Evolutionary conservation across 2,797 vertebrate genomes (phyloP).

Genomic region (Chromis chromis): DNA sequence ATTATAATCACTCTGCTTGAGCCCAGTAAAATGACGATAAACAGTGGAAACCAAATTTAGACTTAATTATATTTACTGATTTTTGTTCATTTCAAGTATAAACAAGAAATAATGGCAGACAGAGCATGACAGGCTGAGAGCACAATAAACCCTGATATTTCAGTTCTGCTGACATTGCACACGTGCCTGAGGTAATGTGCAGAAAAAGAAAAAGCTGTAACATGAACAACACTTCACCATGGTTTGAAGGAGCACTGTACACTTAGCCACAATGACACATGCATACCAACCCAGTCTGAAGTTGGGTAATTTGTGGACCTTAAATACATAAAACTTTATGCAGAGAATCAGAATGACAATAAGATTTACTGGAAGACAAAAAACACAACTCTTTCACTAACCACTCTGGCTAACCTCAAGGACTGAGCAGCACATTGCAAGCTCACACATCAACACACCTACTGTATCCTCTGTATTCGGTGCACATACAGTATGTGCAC

Average conservation of each 20-base stretch:
- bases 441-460: conserved; percentile 27
- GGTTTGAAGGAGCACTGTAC: neutral
- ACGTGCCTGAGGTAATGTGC: neutral
- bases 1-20: neutral
- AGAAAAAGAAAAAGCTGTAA: conserved; percentile 1
- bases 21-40: conserved; percentile 11
- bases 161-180: neutral
- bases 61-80: conserved; percentile 1
- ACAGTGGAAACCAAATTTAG: neutral
- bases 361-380: conserved; percentile 71
- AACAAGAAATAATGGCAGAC: neutral
- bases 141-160: neutral
- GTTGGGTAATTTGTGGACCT: conserved; percentile 26
- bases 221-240: neutral
- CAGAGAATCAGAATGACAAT: conserved; percentile 55
- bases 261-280: conserved; percentile 12
- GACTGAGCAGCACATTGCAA: conserved; percentile 33
- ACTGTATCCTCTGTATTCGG: neutral
- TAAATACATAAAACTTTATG: conserved; percentile 21
- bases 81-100: neutral
- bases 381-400: conserved; percentile 62
- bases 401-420: conserved; percentile 76
- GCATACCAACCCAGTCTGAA: conserved; percentile 10
- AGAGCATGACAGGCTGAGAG: neutral
- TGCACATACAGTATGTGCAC: conserved; percentile 1